Evolutionary conservation across 2,797 vertebrate species (phyloP), one percentile per base, ranked within the genome.

Genomic region (Neoniphon sammara): DNA sequence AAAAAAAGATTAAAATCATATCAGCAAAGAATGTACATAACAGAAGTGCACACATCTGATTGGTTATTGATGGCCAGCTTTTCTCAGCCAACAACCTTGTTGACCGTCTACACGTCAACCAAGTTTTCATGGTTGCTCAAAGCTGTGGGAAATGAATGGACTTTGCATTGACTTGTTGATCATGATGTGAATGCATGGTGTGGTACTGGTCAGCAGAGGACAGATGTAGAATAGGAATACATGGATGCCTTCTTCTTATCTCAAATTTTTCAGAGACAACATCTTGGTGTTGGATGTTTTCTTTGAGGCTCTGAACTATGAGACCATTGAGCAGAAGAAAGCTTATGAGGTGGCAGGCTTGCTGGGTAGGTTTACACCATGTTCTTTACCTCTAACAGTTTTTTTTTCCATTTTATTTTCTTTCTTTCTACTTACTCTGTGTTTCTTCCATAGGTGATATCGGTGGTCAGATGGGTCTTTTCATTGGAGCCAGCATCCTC

Each of bases 271-370:
- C 93, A 99, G 98, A 86, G 98, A 99, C 92, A 99, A 99, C 91
- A 98, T 99, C 90, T 89, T 99, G 56, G 98, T 99, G 75, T 84
- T 99, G 94, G 97, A 99, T 84, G 96, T 99, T 84, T 99, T 99
- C 92, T 99, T 99, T 59, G 98, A 99, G 91, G 97, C 98, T 59
- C 91, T 99, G 89, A 99, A 99, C 94, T 99, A 99, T 2, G 98
- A 99, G 93, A 99, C 97, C 73, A 99, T 99, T 60, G 97, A 99
- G 84, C 98, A 99, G 93, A 98, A 97, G 93, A 99, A 98, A 91
- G 98, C 98, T 0, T 99, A 99, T 14, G 98, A 98, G 90, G 97
- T 99, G 57, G 98, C 98, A 54, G 97, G 97, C 66, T 94, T 99
- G 89, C 94, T 99, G 10, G 96, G 97, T 99, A 87, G 89, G 94